Evolutionary conservation across 2,113 vertebrate genomes (phyloP).

Genomic region (Callipepla squamata): DNA sequence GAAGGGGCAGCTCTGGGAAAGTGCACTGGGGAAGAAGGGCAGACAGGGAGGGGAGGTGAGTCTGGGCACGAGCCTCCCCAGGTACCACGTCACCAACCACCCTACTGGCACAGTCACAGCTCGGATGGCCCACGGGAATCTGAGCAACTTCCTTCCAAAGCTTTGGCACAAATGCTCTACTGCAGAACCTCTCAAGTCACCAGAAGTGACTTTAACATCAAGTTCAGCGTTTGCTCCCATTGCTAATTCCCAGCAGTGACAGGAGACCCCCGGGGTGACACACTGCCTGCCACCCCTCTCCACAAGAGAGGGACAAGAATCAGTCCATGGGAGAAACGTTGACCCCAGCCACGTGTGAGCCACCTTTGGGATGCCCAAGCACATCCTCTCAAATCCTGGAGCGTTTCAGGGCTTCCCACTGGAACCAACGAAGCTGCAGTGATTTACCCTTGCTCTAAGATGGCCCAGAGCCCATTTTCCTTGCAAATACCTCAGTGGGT

Average conservation of each 20-base stretch:
- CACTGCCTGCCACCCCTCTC: background rate
- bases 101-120: background rate
- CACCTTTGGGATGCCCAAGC: background rate
- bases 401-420: background rate
- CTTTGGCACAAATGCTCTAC: background rate
- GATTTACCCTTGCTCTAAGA: rapidly evolving
- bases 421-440: background rate
- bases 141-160: background rate
- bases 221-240: background rate
- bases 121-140: background rate
- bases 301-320: background rate
- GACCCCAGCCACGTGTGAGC: rapidly evolving
- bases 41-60: no score
- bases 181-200: no score
- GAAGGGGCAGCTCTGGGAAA: background rate
- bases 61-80: no score
- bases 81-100: background rate
- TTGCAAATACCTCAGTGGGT: background rate
- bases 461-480: background rate
- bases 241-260: background rate
- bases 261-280: background rate
- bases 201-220: background rate
- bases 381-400: rapidly evolving
- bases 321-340: background rate
- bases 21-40: background rate